Conservation (phyloP, 1,140 invertebrate genomes). For the Akabosia matsudoensis region DNA sequence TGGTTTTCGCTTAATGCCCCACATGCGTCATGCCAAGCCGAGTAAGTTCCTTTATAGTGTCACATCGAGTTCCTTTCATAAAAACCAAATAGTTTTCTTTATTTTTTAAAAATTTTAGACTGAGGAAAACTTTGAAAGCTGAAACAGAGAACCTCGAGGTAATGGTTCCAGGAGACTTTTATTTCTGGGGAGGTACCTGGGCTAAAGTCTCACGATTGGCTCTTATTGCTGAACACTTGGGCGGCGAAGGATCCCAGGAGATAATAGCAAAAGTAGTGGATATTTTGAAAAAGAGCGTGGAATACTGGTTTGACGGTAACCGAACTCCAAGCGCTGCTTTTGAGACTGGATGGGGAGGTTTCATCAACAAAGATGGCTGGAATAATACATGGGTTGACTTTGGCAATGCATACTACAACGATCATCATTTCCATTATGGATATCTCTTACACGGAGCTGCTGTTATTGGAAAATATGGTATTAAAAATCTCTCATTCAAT, state of each 20-base stretch:
- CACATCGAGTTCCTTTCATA: too few species aligned
- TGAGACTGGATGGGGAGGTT: slow-evolving; percentile 42
- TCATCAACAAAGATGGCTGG: slow-evolving; percentile 40
- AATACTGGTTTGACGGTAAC: slow-evolving; percentile 32
- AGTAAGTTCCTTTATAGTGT: too few species aligned
- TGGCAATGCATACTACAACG: slow-evolving; percentile 42
- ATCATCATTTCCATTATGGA: slow-evolving; percentile 43
- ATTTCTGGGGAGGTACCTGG: slow-evolving; percentile 39
- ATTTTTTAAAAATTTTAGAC: too few species aligned
- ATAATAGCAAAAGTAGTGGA: slow-evolving; percentile 32
- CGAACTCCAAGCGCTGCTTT: slow-evolving; percentile 31
- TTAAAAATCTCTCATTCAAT: too few species aligned
- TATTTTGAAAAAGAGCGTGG: slow-evolving; percentile 33
- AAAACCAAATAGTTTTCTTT: too few species aligned
- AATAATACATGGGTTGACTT: slow-evolving; percentile 43
- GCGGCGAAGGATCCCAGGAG: slow-evolving; percentile 22
- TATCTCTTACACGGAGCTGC: slow-evolving; percentile 36
- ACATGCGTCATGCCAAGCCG: slow-evolving; percentile 29
- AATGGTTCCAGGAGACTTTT: slow-evolving; percentile 37
- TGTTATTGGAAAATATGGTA: slow-evolving; percentile 36
- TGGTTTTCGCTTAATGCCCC: slow-evolving; percentile 33
- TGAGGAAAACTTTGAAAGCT: slow-evolving; percentile 31
- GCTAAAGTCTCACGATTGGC: slow-evolving; percentile 28
- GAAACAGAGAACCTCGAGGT: slow-evolving; percentile 34
- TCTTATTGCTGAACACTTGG: slow-evolving; percentile 38